Percentiles rank a stretch among this genome's conserved stretches.
Evolutionary conservation across 2,888 invertebrate species (phyloP).

Genomic region (Chaetogeoica ovagalla): DNA sequence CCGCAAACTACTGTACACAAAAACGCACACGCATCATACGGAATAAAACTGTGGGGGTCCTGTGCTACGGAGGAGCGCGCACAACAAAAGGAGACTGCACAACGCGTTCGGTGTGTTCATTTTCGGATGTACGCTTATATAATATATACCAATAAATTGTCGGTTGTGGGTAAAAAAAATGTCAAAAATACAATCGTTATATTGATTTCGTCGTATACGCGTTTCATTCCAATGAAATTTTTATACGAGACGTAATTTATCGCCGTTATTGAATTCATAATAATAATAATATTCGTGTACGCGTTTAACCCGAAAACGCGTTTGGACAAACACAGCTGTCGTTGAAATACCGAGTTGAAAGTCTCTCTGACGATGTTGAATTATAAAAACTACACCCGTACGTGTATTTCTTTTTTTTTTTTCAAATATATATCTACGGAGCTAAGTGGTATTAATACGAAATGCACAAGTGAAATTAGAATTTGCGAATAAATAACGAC

Average conservation of each 20-base stretch:
- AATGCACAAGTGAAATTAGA: no score
- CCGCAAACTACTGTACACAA: not conserved
- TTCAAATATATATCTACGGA: no score
- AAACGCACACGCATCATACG: not conserved
- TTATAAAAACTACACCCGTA: no score
- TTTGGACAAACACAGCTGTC: not conserved
- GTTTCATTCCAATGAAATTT: not conserved
- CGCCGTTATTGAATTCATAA: constrained; percentile 2
- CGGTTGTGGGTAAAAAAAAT: constrained; percentile 7
- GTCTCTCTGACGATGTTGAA: no score
- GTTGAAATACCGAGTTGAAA: not conserved
- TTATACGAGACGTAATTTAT: constrained; percentile 12
- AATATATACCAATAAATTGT: constrained; percentile 11
- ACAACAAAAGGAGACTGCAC: not conserved
- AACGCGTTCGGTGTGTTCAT: not conserved
- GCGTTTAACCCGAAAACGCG: not conserved
- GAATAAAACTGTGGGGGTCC: not conserved
- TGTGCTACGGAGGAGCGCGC: not conserved
- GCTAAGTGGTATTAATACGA: no score
- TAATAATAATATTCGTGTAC: not conserved
- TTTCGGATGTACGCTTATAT: not conserved
- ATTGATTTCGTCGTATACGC: constrained; percentile 21
- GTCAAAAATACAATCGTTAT: constrained; percentile 40
- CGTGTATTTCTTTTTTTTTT: no score
- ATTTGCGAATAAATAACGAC: no score